These are phyloP conservation scores for Salarias fasciatus DNA, from an alignment of 2,797 vertebrate genomes.

Conservation along the genomic window DNA sequence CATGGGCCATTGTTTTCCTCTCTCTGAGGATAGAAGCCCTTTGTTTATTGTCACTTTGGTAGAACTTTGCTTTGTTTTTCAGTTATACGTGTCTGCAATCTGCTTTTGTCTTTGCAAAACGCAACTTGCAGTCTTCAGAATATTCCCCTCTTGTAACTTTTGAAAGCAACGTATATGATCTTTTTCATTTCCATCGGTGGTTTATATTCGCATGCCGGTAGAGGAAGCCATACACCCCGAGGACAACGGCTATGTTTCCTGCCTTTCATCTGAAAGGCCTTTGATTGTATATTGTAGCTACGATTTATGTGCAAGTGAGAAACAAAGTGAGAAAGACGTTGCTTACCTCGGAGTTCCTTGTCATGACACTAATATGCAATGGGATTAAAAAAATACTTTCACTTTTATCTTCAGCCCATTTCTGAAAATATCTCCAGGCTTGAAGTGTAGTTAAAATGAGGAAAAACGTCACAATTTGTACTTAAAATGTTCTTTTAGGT, in stretches of 20 bases:
- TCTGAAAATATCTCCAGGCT: too few species aligned
- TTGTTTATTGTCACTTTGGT: constrained; percentile 23
- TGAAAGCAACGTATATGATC: background rate
- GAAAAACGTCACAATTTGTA: too few species aligned
- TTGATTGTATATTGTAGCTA: constrained; percentile 53
- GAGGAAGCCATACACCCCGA: constrained; percentile 57
- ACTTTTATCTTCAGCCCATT: too few species aligned
- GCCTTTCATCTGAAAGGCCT: constrained; percentile 71
- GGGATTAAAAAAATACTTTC: too few species aligned
- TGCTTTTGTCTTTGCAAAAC: constrained; percentile 11
- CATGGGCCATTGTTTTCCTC: constrained; percentile 21
- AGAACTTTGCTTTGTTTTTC: constrained; percentile 8
- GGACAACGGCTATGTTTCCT: constrained; percentile 70
- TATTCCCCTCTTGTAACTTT: background rate
- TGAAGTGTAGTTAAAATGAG: too few species aligned
- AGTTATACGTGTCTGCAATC: background rate
- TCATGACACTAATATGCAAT: constrained; percentile 17
- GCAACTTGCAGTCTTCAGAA: constrained; percentile 1
- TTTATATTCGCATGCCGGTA: constrained; percentile 15
- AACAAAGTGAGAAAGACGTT: constrained; percentile 30
- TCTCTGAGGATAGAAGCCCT: constrained; percentile 15
- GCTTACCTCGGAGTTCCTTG: constrained; percentile 31
- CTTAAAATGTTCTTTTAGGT: too few species aligned
- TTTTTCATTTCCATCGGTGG: constrained; percentile 15
- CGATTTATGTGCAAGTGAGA: constrained; percentile 17